These are phyloP conservation scores for Anthopleura sola DNA, from an alignment of 64 coral and sea anemone genomes.

Conservation along the genomic window DNA sequence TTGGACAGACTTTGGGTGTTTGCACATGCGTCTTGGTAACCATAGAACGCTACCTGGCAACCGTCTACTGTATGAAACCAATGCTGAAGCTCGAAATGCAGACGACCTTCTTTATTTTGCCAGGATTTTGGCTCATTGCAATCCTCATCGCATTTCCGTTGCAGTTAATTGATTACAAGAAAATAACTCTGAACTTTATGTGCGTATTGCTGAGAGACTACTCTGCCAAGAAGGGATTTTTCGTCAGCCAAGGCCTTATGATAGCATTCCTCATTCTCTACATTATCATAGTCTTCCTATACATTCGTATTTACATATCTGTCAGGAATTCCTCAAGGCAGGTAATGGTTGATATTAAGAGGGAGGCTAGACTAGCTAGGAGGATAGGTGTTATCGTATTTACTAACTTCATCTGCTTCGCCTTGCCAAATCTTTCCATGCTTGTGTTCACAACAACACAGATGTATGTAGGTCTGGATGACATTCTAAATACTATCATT, in stretches of 20 bases:
- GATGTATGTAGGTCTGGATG: neutral
- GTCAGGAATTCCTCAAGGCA: constrained; percentile 6
- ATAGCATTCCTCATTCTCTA: constrained; percentile 8
- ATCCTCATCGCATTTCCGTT: neutral
- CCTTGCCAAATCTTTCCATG: constrained; percentile 21
- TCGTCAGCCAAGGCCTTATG: constrained; percentile 19
- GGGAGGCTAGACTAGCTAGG: constrained; percentile 33
- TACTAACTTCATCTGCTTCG: constrained; percentile 36
- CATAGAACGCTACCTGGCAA: constrained; percentile 21
- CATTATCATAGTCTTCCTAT: constrained; percentile 20
- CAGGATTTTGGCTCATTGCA: neutral
- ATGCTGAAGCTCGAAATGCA: neutral
- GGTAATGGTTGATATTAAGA: neutral
- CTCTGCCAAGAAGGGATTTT: neutral
- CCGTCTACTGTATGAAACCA: constrained; percentile 19
- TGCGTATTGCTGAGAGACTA: neutral
- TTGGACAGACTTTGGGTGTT: constrained; percentile 1
- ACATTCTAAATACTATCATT: constrained; percentile 1
- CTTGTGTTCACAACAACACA: neutral
- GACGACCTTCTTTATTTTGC: neutral
- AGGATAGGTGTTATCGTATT: constrained; percentile 30
- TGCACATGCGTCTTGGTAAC: constrained; percentile 11
- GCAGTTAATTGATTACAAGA: neutral
- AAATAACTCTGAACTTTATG: neutral
- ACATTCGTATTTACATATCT: constrained; percentile 18